Conservation (phyloP, 1,140 invertebrate genomes). For the Trinorchestia longiramus region DNA sequence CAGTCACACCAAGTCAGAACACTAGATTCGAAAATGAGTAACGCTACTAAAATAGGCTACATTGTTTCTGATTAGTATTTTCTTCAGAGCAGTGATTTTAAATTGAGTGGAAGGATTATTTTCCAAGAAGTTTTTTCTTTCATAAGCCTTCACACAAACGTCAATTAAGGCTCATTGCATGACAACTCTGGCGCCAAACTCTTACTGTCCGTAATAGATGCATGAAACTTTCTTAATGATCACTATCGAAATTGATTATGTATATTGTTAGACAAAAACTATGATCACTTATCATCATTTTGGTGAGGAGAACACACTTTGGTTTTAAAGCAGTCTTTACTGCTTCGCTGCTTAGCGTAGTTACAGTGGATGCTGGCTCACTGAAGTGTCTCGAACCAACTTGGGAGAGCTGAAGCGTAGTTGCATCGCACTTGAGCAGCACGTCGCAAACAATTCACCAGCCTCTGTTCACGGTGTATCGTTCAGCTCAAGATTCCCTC, state of each 20-base stretch:
- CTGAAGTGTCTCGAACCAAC: neutral
- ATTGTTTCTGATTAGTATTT: neutral
- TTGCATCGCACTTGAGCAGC: neutral
- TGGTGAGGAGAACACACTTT: neutral
- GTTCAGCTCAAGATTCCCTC: constrained; percentile 27
- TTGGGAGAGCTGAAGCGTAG: neutral
- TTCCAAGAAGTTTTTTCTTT: no score
- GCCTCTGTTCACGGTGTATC: neutral
- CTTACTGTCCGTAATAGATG: neutral
- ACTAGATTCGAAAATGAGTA: neutral
- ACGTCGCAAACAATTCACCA: neutral
- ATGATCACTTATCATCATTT: neutral
- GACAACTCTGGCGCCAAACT: neutral
- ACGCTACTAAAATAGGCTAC: neutral
- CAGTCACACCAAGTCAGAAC: no score
- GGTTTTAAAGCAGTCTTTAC: neutral
- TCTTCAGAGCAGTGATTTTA: no score
- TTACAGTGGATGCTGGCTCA: no score
- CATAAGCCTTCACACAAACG: no score
- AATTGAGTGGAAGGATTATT: no score
- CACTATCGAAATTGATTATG: neutral
- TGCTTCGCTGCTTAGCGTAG: no score
- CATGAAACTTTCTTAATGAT: neutral
- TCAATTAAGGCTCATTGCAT: no score
- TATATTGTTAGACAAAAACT: no score